Evolutionary conservation across 2,113 vertebrate genomes (phyloP).

Genomic region (Nesoenas mayeri): DNA sequence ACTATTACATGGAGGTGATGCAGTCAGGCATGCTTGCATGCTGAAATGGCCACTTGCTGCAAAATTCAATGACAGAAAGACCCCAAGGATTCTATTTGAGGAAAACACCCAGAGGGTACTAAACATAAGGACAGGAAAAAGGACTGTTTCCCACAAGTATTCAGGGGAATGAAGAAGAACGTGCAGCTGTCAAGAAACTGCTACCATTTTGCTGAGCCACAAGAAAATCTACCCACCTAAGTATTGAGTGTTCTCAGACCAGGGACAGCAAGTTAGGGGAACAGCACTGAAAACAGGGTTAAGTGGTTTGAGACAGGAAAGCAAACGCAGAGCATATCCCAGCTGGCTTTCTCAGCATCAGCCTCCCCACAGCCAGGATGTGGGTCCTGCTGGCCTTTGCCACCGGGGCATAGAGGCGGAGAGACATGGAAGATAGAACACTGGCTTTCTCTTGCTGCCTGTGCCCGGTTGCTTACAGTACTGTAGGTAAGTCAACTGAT

Average conservation of each 20-base stretch:
- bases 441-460: neutral
- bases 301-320: neutral
- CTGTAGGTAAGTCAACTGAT: neutral
- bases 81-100: neutral
- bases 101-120: neutral
- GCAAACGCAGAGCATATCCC: neutral
- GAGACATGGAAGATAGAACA: neutral
- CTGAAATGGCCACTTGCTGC: neutral
- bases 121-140: neutral
- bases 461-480: neutral
- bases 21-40: neutral
- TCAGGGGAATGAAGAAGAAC: neutral
- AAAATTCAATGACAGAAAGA: neutral
- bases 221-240: neutral
- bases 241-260: neutral
- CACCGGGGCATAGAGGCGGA: neutral
- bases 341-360: neutral
- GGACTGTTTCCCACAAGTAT: neutral
- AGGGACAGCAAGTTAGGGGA: neutral
- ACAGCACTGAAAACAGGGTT: neutral
- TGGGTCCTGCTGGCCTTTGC: neutral
- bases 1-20: neutral
- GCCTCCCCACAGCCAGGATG: neutral
- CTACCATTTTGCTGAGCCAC: neutral
- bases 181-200: neutral